Evolutionary conservation across 2,113 vertebrate genomes (phyloP).

Genomic region (Orthonyx spaldingii): DNA sequence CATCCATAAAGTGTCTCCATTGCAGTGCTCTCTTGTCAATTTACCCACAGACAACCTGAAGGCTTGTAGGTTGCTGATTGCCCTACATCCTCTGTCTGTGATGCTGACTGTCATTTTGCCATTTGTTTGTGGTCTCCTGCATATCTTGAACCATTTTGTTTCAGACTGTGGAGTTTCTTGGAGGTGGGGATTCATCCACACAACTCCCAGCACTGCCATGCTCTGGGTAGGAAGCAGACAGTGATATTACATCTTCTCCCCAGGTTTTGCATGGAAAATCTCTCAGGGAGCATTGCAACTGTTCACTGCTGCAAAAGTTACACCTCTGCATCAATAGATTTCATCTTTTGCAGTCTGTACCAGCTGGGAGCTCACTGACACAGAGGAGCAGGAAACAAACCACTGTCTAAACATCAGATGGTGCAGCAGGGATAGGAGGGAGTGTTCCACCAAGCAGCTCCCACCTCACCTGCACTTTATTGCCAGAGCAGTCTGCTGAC

Average conservation of each 20-base stretch:
- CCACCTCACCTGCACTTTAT: constrained; percentile 33
- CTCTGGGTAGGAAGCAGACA: not conserved
- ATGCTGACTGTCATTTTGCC: not conserved
- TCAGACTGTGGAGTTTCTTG: not conserved
- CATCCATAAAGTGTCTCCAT: not conserved
- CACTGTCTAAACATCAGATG: not conserved
- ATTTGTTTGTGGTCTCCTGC: not conserved
- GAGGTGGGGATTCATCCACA: rapidly evolving
- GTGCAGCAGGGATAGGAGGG: not conserved
- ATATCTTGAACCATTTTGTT: not conserved
- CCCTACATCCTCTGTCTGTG: not conserved
- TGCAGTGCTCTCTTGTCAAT: not conserved
- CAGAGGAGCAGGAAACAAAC: not conserved
- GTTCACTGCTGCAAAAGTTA: not conserved
- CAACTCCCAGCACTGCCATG: not conserved
- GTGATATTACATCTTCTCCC: not conserved
- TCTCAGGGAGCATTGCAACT: not conserved
- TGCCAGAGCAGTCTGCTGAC: constrained; percentile 16
- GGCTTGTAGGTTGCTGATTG: rapidly evolving
- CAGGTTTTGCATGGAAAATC: not conserved
- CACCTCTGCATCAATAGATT: not conserved
- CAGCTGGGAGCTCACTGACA: not conserved
- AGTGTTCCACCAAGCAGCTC: not conserved
- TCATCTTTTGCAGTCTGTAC: not conserved
- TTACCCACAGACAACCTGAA: not conserved